Conservation (phyloP, 2,888 invertebrate species). For the Nebria salina region DNA sequence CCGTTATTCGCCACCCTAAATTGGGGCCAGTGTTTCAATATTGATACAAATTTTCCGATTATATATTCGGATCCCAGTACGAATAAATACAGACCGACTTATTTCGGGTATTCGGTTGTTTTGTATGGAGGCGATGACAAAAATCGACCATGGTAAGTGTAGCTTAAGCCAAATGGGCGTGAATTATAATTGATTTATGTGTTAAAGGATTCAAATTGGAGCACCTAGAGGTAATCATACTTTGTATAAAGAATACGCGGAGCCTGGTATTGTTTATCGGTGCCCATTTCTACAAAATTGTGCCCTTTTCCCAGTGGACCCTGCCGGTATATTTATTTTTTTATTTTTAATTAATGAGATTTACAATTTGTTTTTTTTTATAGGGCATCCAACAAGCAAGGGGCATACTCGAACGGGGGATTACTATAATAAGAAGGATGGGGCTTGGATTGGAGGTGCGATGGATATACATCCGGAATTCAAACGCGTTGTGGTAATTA, state of each 20-base stretch:
- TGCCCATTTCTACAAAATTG: slow-evolving; percentile 55
- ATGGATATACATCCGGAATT: slow-evolving; percentile 58
- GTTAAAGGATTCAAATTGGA: slow-evolving; percentile 56
- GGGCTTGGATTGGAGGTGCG: slow-evolving; percentile 60
- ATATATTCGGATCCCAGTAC: slow-evolving; percentile 27
- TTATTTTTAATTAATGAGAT: neutral
- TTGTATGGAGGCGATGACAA: slow-evolving; percentile 21
- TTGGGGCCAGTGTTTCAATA: slow-evolving; percentile 21
- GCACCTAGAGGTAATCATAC: slow-evolving; percentile 56
- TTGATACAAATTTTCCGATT: slow-evolving; percentile 39
- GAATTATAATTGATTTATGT: slow-evolving; percentile 1
- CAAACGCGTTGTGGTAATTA: slow-evolving; percentile 56
- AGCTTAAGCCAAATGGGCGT: neutral
- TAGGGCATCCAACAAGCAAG: neutral
- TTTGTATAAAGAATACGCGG: slow-evolving; percentile 46
- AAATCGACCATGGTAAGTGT: slow-evolving; percentile 28
- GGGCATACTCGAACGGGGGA: neutral
- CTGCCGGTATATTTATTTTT: slow-evolving; percentile 46
- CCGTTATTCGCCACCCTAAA: neutral
- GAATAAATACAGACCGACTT: slow-evolving; percentile 4
- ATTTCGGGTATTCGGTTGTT: slow-evolving; percentile 40
- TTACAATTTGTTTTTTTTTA: slow-evolving; percentile 19
- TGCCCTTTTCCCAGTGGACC: slow-evolving; percentile 53
- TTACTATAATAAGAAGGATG: slow-evolving; percentile 47
- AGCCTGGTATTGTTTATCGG: slow-evolving; percentile 57